Evolutionary conservation across 2,113 vertebrate species (phyloP), one percentile per base, ranked within the genome.

Genomic region (Zapornia atra): DNA sequence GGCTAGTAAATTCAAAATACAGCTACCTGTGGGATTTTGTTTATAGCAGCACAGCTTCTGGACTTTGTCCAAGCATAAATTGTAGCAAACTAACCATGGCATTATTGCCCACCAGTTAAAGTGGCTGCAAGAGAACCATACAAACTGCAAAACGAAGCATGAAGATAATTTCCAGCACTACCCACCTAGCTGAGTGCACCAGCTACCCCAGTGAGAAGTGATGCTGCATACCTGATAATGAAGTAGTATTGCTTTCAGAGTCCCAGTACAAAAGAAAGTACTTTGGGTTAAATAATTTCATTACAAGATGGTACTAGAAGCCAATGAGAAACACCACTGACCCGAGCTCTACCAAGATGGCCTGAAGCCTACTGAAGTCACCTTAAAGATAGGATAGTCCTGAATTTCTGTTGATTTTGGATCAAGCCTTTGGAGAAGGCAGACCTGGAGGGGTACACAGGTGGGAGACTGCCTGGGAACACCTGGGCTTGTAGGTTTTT

Each of bases 1-100:
- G 61, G 59, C 20, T 42, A 70, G 69, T 82, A 90, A 91, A 91
- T 85, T 87, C 42, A 84, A 91, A 89, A 87, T 28, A 84, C n/a
- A 78, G 38, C 53, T 46, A 33, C 57, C n/a, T 9, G 6, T 66
- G 65, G 46, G 51, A 26, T 56, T 87, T 84, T 71, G 19, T 78
- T 97, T 68, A 93, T 21, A 85, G 65, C 56, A 78, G 40, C 66
- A 48, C 33, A 71, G 66, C 31, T 87, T 84, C 70, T 82, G 38
- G 61, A 44, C 33, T 94, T 68, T 60, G 75, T 82, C 42, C 42
- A 63, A 60, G 26, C 38, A 93, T 56, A 77, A 79, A 87, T 14
- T 64, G 26, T 56, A 42, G 31, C 9, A 65, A 86, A 70, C 8
- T 42, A 88, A 89, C 34, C 24, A 33, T 28, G 40, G 81, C 29